Evolutionary conservation across 2,797 vertebrate species (phyloP).

Genomic region (Centroberyx gerrardi): DNA sequence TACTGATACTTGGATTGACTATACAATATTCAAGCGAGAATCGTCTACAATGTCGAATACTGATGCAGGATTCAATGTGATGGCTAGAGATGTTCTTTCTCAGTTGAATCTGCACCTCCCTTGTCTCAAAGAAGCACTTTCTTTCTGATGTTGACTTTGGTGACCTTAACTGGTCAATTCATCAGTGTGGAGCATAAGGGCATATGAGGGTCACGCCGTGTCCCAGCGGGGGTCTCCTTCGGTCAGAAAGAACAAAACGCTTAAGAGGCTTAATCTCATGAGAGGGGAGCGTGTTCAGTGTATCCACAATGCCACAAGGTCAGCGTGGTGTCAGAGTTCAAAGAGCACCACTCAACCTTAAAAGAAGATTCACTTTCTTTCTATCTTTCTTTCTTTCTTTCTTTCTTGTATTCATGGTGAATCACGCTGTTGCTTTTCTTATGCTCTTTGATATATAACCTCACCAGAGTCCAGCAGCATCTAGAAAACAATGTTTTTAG

Average conservation of each 20-base stretch:
- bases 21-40: no score
- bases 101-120: slow-evolving; percentile 6
- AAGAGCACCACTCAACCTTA: slow-evolving; percentile 32
- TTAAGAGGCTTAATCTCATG: slow-evolving; percentile 64
- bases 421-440: not conserved
- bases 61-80: no score
- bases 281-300: slow-evolving; percentile 50
- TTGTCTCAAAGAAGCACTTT: slow-evolving; percentile 15
- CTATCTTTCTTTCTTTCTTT: slow-evolving; percentile 2
- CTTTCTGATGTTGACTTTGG: slow-evolving; percentile 26
- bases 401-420: not conserved
- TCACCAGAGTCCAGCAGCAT: no score
- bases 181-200: slow-evolving; percentile 37
- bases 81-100: not conserved
- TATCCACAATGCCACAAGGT: slow-evolving; percentile 47
- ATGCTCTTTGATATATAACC: not conserved
- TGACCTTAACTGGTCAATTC: slow-evolving; percentile 54
- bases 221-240: slow-evolving; percentile 53
- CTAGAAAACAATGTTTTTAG: not conserved
- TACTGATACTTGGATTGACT: no score
- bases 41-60: no score
- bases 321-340: slow-evolving; percentile 55
- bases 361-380: slow-evolving; percentile 3
- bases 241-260: slow-evolving; percentile 61
- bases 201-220: slow-evolving; percentile 46